A percentile compares a stretch with the other conserved stretches of the same genome.
Conservation (phyloP, 2,113 vertebrate species). For the Mungos mungo region DNA sequence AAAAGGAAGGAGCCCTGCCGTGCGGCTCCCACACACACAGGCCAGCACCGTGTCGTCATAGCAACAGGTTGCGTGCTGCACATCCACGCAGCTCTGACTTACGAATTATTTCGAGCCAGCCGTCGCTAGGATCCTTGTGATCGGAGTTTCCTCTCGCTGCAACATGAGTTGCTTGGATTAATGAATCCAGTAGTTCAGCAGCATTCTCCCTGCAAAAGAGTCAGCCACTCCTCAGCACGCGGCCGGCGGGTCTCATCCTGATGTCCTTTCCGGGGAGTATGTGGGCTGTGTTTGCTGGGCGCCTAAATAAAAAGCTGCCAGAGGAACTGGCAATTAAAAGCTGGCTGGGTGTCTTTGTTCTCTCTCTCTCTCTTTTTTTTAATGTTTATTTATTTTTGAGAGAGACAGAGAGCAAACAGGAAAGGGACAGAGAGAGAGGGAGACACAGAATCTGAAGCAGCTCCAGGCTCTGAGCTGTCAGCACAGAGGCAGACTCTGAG, state of each 20-base stretch:
- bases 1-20: neutral
- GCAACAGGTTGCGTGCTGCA: neutral
- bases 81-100: slow-evolving; percentile 72
- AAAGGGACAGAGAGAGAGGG: too few relatives aligned
- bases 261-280: neutral
- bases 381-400: too few relatives aligned
- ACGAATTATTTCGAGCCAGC: slow-evolving; percentile 92
- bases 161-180: slow-evolving; percentile 87
- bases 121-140: slow-evolving; percentile 70
- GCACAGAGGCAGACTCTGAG: too few relatives aligned
- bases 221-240: accelerated
- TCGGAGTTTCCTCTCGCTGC: slow-evolving; percentile 89
- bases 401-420: too few relatives aligned
- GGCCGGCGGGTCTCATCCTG: neutral
- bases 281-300: too few relatives aligned
- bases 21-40: accelerated
- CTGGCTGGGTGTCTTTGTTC: neutral
- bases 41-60: accelerated
- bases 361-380: too few relatives aligned
- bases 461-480: too few relatives aligned
- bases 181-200: slow-evolving; percentile 78
- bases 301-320: neutral
- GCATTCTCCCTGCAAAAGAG: slow-evolving; percentile 86
- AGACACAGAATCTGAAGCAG: too few relatives aligned
- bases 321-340: neutral